These are phyloP conservation scores for Pammene aurita DNA, from an alignment of 2,888 invertebrate genomes.

Conservation along the genomic window DNA sequence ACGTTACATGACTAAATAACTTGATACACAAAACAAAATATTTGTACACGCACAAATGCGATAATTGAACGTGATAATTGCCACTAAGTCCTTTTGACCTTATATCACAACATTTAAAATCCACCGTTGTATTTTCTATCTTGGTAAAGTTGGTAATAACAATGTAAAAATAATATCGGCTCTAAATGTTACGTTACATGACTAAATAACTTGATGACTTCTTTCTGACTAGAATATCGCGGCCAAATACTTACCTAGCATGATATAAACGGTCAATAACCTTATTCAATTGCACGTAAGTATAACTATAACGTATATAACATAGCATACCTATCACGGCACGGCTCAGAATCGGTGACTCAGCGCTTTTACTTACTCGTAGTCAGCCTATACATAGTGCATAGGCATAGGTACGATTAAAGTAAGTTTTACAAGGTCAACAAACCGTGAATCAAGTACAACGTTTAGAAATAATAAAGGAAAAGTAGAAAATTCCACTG, in stretches of 20 bases:
- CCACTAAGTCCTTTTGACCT: not conserved
- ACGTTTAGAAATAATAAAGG: no score
- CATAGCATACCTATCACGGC: conserved; percentile 4
- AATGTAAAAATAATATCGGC: no score
- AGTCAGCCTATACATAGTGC: conserved; percentile 7
- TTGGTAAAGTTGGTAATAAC: not conserved
- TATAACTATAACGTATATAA: conserved; percentile 7
- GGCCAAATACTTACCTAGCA: not conserved
- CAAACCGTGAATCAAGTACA: not conserved
- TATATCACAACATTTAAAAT: not conserved
- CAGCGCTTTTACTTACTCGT: conserved; percentile 17
- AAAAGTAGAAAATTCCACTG: no score
- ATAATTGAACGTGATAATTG: conserved; percentile 21
- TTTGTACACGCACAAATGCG: not conserved
- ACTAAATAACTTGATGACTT: no score
- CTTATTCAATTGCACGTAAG: conserved; percentile 2
- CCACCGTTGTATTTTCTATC: not conserved
- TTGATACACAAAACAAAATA: no score
- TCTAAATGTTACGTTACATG: no score
- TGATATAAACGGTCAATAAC: conserved; percentile 21
- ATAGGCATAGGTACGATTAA: not conserved
- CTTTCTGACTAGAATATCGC: not conserved
- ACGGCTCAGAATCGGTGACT: conserved; percentile 23
- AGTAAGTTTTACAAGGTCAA: conserved; percentile 6
- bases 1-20: no score